phyloP scores from a whole-genome alignment of 2,797 vertebrate species.

The Coregonus suidteri region DNA sequence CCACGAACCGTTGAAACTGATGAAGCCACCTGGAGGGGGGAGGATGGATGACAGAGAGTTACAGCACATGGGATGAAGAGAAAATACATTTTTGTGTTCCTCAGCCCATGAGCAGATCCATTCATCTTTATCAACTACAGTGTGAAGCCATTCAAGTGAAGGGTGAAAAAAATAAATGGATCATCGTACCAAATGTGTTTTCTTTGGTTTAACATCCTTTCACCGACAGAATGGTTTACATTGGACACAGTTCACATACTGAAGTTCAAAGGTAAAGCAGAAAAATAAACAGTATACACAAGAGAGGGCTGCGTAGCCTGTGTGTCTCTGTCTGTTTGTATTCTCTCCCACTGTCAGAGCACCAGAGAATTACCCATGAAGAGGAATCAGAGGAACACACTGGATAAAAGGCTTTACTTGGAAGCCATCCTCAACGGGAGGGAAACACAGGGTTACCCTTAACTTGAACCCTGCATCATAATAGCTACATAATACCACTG shows the following conservation, averaged over 20 bases:
- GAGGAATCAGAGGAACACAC: neutral
- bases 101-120: constrained; percentile 13
- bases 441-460: neutral
- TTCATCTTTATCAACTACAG: constrained; percentile 16
- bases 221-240: constrained; percentile 11
- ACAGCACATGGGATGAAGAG: neutral
- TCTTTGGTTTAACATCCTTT: constrained; percentile 13
- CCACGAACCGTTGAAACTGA: constrained; percentile 99
- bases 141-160: constrained; percentile 9
- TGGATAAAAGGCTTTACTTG: neutral
- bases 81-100: constrained; percentile 14
- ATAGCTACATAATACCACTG: neutral
- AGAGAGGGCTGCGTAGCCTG: neutral
- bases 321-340: neutral
- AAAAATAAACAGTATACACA: neutral
- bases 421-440: too few species aligned
- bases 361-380: neutral
- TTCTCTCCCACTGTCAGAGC: neutral
- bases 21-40: constrained; percentile 86
- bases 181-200: constrained; percentile 21
- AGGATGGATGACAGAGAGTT: neutral
- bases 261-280: neutral
- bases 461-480: neutral
- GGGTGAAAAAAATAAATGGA: constrained; percentile 23
- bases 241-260: constrained; percentile 46